Evolutionary conservation across 2,888 invertebrate genomes (phyloP).

Genomic region (Eulithis testata): DNA sequence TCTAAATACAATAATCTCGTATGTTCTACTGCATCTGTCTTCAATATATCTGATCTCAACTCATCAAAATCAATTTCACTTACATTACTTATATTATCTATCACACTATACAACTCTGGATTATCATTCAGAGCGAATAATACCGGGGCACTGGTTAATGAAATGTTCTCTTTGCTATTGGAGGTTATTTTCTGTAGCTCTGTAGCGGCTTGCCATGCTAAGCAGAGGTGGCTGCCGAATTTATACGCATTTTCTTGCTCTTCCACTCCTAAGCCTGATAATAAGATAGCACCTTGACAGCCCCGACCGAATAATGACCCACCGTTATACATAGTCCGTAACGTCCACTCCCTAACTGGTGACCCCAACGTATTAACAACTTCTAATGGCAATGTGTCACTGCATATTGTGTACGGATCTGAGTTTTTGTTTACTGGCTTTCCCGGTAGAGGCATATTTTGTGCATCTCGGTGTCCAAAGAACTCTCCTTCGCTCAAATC

Average conservation of each 20-base stretch:
- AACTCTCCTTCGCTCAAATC: conserved; percentile 94
- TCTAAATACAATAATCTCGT: conserved; percentile 64
- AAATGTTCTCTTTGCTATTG: conserved; percentile 85
- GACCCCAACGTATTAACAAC: conserved; percentile 76
- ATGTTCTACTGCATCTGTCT: conserved; percentile 68
- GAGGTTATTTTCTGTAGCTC: conserved; percentile 75
- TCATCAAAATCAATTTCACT: conserved; percentile 85
- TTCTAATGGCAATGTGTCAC: conserved; percentile 70
- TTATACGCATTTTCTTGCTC: conserved; percentile 90
- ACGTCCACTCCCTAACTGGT: conserved; percentile 88
- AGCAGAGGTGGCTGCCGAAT: conserved; percentile 92
- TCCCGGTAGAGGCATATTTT: conserved; percentile 90
- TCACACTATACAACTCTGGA: conserved; percentile 84
- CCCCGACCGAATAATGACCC: conserved; percentile 88
- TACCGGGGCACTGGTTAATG: conserved; percentile 92
- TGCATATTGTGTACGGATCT: conserved; percentile 62
- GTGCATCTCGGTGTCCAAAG: conserved; percentile 88
- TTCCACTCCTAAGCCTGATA: conserved; percentile 87
- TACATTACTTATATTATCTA: conserved; percentile 84
- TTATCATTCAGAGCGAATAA: conserved; percentile 92
- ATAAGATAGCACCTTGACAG: conserved; percentile 91
- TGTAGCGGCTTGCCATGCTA: conserved; percentile 90
- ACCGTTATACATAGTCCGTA: conserved; percentile 88
- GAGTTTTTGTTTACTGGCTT: conserved; percentile 68
- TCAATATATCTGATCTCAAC: conserved; percentile 67